These are phyloP conservation scores for Andrena haemorrhoa DNA, from an alignment of 2,888 invertebrate species.

Conservation along the genomic window DNA sequence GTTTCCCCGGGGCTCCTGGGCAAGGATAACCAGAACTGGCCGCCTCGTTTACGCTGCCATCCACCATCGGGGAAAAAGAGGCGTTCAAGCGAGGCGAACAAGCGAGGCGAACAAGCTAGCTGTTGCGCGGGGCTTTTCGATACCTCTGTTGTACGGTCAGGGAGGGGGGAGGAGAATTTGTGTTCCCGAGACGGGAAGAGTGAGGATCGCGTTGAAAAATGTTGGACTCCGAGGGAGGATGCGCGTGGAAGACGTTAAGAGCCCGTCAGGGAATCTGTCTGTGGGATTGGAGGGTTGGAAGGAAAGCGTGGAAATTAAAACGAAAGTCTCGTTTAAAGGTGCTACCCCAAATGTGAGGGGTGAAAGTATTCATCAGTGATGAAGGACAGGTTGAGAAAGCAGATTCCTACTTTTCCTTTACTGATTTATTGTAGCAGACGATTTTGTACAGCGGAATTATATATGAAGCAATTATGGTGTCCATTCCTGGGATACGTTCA, in stretches of 20 bases:
- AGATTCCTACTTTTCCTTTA: no score
- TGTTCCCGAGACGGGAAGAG: neutral
- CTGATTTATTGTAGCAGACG: no score
- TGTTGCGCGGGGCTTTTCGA: neutral
- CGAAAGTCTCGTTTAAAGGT: no score
- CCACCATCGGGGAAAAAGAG: constrained; percentile 5
- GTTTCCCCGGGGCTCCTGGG: constrained; percentile 49
- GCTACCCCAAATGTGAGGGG: no score
- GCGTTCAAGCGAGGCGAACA: neutral
- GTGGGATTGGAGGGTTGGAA: neutral
- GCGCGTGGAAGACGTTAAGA: no score
- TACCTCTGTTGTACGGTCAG: neutral
- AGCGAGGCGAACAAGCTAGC: constrained; percentile 1
- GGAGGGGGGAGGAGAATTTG: neutral
- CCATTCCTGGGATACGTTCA: no score
- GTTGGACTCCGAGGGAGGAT: neutral
- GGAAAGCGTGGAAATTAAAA: no score
- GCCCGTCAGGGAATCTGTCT: neutral
- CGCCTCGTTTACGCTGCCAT: constrained; percentile 51
- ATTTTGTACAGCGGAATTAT: no score
- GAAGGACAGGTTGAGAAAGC: no score
- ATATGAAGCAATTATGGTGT: no score
- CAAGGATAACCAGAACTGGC: constrained; percentile 60
- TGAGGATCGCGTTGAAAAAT: constrained; percentile 14
- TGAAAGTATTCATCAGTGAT: no score